Conservation (phyloP, 2,797 vertebrate genomes). For the Masticophis lateralis region DNA sequence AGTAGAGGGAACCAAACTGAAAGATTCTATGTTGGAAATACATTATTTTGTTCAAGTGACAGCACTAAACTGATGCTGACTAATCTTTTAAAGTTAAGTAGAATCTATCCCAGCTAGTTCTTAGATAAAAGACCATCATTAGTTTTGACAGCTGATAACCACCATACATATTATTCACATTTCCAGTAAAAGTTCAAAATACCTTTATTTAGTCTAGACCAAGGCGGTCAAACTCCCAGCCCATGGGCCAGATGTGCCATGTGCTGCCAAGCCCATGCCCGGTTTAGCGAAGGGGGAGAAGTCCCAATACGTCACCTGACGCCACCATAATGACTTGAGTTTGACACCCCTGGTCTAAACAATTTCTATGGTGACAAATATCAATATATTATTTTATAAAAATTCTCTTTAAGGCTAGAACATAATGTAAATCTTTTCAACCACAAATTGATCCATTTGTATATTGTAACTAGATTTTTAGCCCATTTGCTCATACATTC, state of each 20-base stretch:
- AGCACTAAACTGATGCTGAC: not conserved
- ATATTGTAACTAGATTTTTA: not conserved
- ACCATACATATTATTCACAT: not conserved
- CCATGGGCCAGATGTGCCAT: no score
- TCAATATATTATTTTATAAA: not conserved
- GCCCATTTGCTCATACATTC: not conserved
- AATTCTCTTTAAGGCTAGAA: not conserved
- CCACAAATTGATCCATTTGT: not conserved
- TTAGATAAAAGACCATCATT: not conserved
- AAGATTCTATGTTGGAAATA: not conserved
- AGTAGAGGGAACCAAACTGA: not conserved
- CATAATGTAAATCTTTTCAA: not conserved
- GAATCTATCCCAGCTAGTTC: not conserved
- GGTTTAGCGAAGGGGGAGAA: no score
- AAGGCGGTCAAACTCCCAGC: no score
- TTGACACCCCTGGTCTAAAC: not conserved
- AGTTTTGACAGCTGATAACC: not conserved
- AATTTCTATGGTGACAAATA: not conserved
- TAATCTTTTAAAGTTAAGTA: not conserved
- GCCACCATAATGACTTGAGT: no score
- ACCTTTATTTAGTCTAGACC: not conserved
- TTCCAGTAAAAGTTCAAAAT: not conserved
- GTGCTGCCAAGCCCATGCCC: no score
- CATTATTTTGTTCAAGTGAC: not conserved
- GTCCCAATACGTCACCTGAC: no score